A percentile compares a stretch with the other conserved stretches of the same genome.
Evolutionary conservation across 1,140 invertebrate species (phyloP).

Genomic region (Drosophila subobscura): DNA sequence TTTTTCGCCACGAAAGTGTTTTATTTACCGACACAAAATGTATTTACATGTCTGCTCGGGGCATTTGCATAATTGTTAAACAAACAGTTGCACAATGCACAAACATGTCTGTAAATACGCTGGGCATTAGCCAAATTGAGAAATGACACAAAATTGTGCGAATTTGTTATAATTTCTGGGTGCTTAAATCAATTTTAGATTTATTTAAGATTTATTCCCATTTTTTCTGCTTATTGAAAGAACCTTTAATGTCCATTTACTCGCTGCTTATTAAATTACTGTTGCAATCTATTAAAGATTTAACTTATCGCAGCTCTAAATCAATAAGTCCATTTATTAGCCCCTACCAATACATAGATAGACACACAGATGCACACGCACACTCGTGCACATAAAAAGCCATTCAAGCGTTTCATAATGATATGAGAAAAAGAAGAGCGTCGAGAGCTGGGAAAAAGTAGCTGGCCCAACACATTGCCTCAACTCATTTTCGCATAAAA

Average conservation of each 20-base stretch:
- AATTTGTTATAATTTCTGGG: not conserved
- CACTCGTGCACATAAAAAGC: slow-evolving; percentile 53
- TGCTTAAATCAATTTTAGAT: not conserved
- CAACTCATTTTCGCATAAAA: slow-evolving; percentile 80
- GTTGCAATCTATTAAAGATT: slow-evolving; percentile 57
- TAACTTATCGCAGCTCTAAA: slow-evolving; percentile 57
- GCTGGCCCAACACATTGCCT: slow-evolving; percentile 71
- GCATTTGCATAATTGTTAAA: slow-evolving; percentile 68
- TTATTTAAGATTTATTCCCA: not conserved
- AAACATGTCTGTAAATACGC: slow-evolving; percentile 7
- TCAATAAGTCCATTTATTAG: slow-evolving; percentile 58
- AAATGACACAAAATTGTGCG: slow-evolving; percentile 1
- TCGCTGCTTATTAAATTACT: slow-evolving; percentile 32
- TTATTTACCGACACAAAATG: slow-evolving; percentile 51
- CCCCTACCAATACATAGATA: slow-evolving; percentile 18
- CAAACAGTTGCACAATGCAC: slow-evolving; percentile 19
- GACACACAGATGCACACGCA: slow-evolving; percentile 18
- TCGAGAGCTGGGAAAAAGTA: slow-evolving; percentile 43
- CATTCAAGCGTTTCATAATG: slow-evolving; percentile 80
- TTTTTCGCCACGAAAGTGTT: slow-evolving; percentile 42
- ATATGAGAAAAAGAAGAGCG: slow-evolving; percentile 39
- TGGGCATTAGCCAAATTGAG: slow-evolving; percentile 32
- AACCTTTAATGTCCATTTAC: slow-evolving; percentile 1
- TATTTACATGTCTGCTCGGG: slow-evolving; percentile 59
- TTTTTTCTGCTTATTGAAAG: not conserved